Evolutionary conservation across 2,797 vertebrate species (phyloP).

Genomic region (Lycodopsis pacificus): DNA sequence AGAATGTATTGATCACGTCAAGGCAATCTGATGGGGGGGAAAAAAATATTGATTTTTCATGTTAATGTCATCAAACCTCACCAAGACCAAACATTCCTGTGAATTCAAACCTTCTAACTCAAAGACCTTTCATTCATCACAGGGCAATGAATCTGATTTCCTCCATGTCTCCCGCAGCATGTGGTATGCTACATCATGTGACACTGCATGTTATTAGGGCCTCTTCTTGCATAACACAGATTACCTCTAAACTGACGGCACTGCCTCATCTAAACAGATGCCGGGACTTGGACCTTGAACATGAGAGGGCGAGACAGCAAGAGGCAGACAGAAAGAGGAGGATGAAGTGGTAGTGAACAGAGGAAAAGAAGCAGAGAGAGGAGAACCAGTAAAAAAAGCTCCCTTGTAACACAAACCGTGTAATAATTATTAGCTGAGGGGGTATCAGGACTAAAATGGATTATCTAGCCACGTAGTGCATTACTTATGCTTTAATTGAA

Average conservation of each 20-base stretch:
- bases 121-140: constrained; percentile 36
- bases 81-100: constrained; percentile 19
- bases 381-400: not conserved
- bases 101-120: constrained; percentile 18
- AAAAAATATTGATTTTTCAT: constrained; percentile 39
- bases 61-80: constrained; percentile 34
- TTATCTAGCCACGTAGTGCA: constrained; percentile 61
- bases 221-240: constrained; percentile 3
- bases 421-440: constrained; percentile 64
- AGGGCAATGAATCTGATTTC: constrained; percentile 11
- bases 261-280: constrained; percentile 5
- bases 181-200: not conserved
- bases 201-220: constrained; percentile 13
- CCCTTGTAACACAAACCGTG: constrained; percentile 53
- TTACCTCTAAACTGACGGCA: constrained; percentile 26
- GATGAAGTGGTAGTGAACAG: not conserved
- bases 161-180: not conserved
- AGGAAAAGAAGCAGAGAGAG: not conserved
- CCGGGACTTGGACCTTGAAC: constrained; percentile 27
- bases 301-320: not conserved
- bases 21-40: constrained; percentile 17
- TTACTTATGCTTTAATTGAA: constrained; percentile 73
- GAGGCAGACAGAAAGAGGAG: not conserved
- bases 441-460: constrained; percentile 62
- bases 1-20: constrained; percentile 49